Evolutionary conservation across 2,797 vertebrate species (phyloP), one percentile per base, ranked within the genome.

Genomic region (Lacerta agilis): DNA sequence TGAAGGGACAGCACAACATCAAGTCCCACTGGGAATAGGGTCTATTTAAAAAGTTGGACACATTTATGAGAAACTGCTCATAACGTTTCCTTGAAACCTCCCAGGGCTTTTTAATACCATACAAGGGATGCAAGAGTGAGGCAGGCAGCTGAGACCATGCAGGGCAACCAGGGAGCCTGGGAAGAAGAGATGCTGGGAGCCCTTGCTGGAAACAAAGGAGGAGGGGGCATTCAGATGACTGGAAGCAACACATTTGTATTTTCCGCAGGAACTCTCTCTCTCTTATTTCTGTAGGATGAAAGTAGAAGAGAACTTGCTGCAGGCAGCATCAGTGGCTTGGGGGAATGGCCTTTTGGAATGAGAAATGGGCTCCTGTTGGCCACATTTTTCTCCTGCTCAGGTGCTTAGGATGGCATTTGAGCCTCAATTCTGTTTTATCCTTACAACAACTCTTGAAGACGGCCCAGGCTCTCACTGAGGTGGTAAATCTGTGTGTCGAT

Each of bases 91-190:
- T 41, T 87, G 67, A 87, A 88, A 71, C 84, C 83, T 91, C 82
- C 36, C 90, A 69, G 85, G 90, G 78, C 85, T 78, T 88, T 89
- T 91, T 80, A 89, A 91, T 94, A 86, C 87, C 85, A 89, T 89
- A 86, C 64, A 89, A 86, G 90, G 87, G 58, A 82, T 88, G 64
- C 33, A 89, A 90, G 86, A 75, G 87, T 91, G 85, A 83, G 83
- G 72, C 55, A 90, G 58, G 85, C 77, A 72, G n/a, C 20, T 0
- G 23, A 41, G 45, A 33, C 55, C 58, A 77, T 36, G 15, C 45
- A 72, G 1, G 38, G 64, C 66, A 58, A 81, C 61, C 69, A 66
- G 41, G 83, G 77, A 85, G 69, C 85, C 23, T 36, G 83, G 79
- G 58, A 84, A 81, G 66, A 17, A 49, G 13, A 83, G 61, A 23